Base-by-base conservation (phyloP, 1,140 invertebrate species). In the Himalopsyche phryganea region DNA sequence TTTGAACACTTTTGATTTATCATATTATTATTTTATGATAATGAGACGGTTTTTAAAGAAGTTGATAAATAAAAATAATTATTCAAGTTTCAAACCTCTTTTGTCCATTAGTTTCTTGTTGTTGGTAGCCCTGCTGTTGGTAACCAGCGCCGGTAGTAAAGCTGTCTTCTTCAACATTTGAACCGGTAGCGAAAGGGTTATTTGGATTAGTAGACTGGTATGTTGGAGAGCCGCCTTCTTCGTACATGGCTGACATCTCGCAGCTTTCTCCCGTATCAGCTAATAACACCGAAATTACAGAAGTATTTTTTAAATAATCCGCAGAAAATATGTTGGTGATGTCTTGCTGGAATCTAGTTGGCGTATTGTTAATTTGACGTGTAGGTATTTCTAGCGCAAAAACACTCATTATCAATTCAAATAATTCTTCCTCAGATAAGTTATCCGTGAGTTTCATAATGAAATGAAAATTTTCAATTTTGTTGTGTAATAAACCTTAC, bases 121-220 rank as follows among this genome's bases (percentile, higher is more conserved):
- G 52, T 23, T 58, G 52, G 35, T 56, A 47, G 67, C 75, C 73
- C 64, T 74, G 71, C 35, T 77, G 74, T 63, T 76, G 73, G 57
- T 72, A 76, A 0, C 73, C 75, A 55, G 75, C 74, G 62, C 75
- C 74, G 45, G 72, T 77, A 65, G 75, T 80, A 63, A 82, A 82
- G 9, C 74, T 78, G 44, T 79, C 77, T 58, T 81, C 79, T 14
- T 76, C 76, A 46, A 76, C 72, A 7, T 50, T 56, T 4, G 36
- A 44, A 28, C 54, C 33, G 5, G 18, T 19, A 10, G 52, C 46
- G 53, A 78, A 78, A 20, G 76, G 76, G 46, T 78, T 78, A 7
- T 71, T 78, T 0, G 76, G 76, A 44, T 78, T 77, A 10, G 76
- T 78, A 1, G 76, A 77, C 56, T 78, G 76, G 53, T 78, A 78